These are phyloP conservation scores for Esperia sulphurella DNA, from an alignment of 2,888 invertebrate species.

Conservation along the genomic window DNA sequence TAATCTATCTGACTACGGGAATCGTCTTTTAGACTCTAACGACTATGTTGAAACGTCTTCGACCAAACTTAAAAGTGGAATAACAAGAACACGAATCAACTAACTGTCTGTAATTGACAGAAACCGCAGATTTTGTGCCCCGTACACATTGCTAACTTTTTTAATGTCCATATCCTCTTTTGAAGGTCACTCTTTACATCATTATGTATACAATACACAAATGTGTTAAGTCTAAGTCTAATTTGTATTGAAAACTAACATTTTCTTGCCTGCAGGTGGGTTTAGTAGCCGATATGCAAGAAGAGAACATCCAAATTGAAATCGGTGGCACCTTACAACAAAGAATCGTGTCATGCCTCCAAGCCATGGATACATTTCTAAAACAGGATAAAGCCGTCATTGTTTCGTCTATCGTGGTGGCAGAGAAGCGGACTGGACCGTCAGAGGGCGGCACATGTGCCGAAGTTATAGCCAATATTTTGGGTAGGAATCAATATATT, in stretches of 20 bases:
- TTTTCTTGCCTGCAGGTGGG: constrained; percentile 71
- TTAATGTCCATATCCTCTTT: too few species aligned
- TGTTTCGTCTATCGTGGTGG: constrained; percentile 88
- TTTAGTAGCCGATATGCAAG: constrained; percentile 83
- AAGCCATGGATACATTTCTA: constrained; percentile 82
- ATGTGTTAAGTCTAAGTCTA: too few species aligned
- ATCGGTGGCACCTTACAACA: constrained; percentile 89
- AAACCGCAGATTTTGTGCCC: too few species aligned
- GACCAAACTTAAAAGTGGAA: too few species aligned
- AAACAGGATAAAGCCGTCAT: constrained; percentile 76
- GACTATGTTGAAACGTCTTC: too few species aligned
- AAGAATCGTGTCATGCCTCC: constrained; percentile 85
- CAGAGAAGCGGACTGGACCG: constrained; percentile 81
- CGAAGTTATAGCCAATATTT: constrained; percentile 80
- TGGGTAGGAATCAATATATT: constrained; percentile 42
- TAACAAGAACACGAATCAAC: too few species aligned
- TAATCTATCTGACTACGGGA: too few species aligned
- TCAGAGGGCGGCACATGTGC: constrained; percentile 78
- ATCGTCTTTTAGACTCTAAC: too few species aligned
- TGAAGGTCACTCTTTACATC: too few species aligned
- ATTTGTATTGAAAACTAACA: constrained; percentile 86
- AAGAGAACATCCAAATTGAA: constrained; percentile 80
- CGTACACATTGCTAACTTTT: too few species aligned
- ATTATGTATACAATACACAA: too few species aligned
- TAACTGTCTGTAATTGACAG: too few species aligned